These are phyloP conservation scores for Amiota mariae DNA, from an alignment of 2,888 invertebrate species.

Conservation along the genomic window DNA sequence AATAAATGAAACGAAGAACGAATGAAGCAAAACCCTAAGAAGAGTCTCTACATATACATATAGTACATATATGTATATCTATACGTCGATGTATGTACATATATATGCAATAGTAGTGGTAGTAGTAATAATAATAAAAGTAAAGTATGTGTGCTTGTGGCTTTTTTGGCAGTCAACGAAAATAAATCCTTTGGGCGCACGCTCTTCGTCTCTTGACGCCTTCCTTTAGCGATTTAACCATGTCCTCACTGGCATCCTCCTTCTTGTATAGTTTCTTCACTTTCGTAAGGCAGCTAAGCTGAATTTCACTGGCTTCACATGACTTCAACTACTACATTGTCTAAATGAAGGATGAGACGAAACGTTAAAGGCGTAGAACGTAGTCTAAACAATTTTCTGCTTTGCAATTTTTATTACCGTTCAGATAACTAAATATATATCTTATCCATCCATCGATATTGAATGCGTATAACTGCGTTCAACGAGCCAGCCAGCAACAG, in stretches of 20 bases:
- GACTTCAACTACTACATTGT: not conserved
- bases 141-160: constrained; percentile 53
- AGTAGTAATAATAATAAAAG: constrained; percentile 26
- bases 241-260: not conserved
- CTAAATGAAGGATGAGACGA: not conserved
- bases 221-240: not conserved
- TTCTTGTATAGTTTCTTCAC: too few relatives aligned
- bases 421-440: constrained; percentile 22
- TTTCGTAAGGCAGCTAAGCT: too few relatives aligned
- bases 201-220: not conserved
- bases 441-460: constrained; percentile 12
- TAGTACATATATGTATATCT: too few relatives aligned
- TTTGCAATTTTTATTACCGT: constrained; percentile 53
- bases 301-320: not conserved
- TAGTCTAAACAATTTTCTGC: constrained; percentile 51
- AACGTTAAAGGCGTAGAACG: not conserved
- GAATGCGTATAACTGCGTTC: not conserved
- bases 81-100: too few relatives aligned
- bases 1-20: constrained; percentile 3
- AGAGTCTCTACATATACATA: too few relatives aligned
- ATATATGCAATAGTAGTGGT: not conserved
- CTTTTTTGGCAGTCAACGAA: constrained; percentile 54
- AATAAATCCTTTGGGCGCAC: constrained; percentile 39
- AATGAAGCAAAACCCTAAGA: too few relatives aligned
- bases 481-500: too few relatives aligned